Percentiles rank a stretch among this genome's conserved stretches.
These are phyloP conservation scores for Galago senegalensis DNA, from an alignment of 2,797 vertebrate species.

Conservation along the genomic window DNA sequence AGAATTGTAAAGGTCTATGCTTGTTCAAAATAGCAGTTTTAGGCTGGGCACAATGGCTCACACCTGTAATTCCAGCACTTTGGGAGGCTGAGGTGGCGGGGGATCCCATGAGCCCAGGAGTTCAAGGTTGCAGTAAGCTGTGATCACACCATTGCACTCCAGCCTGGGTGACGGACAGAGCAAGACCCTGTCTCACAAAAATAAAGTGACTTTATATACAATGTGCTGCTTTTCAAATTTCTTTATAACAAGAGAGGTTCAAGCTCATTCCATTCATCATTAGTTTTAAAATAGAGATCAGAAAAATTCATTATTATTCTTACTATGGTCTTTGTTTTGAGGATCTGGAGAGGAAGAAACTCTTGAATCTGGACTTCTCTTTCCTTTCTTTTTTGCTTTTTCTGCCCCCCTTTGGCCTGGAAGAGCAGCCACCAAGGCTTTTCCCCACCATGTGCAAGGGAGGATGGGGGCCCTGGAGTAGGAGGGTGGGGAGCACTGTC, in stretches of 20 bases:
- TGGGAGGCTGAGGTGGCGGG: too few relatives aligned
- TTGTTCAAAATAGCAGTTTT: constrained; percentile 11
- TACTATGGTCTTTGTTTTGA: not conserved
- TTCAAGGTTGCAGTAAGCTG: not conserved
- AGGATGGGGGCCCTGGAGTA: not conserved
- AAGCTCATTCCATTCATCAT: not conserved
- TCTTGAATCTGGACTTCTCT: not conserved
- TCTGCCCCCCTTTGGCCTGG: not conserved
- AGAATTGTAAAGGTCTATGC: not conserved
- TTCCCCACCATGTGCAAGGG: not conserved
- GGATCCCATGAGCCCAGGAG: not conserved
- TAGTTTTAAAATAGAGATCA: constrained; percentile 3
- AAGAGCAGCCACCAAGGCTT: not conserved
- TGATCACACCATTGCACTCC: not conserved
- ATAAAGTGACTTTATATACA: not conserved
- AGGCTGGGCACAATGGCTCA: not conserved
- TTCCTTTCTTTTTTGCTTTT: not conserved
- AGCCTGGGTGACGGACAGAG: not conserved
- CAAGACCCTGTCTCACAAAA: not conserved
- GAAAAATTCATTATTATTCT: not conserved
- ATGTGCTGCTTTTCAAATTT: not conserved
- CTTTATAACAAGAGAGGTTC: not conserved
- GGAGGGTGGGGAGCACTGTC: not conserved
- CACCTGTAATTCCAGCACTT: too few relatives aligned
- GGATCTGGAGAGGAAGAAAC: not conserved